Base-by-base conservation (phyloP, 1,140 invertebrate genomes). In the Formica exsecta region DNA sequence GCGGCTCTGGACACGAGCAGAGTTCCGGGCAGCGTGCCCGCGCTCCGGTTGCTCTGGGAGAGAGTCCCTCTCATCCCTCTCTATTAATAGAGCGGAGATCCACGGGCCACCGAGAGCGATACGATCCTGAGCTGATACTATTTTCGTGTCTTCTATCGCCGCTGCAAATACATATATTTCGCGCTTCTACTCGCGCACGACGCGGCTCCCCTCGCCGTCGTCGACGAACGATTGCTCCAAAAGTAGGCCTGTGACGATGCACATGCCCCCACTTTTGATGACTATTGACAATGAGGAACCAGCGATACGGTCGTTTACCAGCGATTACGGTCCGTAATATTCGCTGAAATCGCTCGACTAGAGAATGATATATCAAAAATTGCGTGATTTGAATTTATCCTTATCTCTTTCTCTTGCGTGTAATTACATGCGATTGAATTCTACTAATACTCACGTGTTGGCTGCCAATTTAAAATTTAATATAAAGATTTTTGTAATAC, bases 71-170 rank as follows among this genome's bases (percentile, higher is more conserved):
- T 85, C 59, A 51, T 75, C 41, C 65, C 44, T 85, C 83, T 38
- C 92, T 93, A 93, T 92, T 93, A 93, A 92, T 93, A 93, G 87
- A 70, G 7, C 68, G 77, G 41, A 85, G 87, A 90, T 91, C 87
- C 89, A 75, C 74, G 76, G 77, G 61, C 90, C 25, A 74, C 90
- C 87, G 90, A 79, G 89, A 90, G 92, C 87, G 90, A 91, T 92
- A 90, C 90, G 87, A 92, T 93, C 92, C 89, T 93, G 92, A 51
- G 70, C 81, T 81, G 92, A 86, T 92, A 90, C 93, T 93, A 93
- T 93, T 93, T 93, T 87, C 87, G 92, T 92, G 83, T 66, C 88
- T 89, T 86, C 25, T 57, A 59, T 2, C 73, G 73, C 36, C 32
- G 36, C 54, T 38, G 70, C 19, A 57, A 73, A 73, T 73, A 51